A percentile compares a stretch with the other conserved stretches of the same genome.
Conservation (phyloP, 2,113 vertebrate genomes). For the Ailurus styani region DNA sequence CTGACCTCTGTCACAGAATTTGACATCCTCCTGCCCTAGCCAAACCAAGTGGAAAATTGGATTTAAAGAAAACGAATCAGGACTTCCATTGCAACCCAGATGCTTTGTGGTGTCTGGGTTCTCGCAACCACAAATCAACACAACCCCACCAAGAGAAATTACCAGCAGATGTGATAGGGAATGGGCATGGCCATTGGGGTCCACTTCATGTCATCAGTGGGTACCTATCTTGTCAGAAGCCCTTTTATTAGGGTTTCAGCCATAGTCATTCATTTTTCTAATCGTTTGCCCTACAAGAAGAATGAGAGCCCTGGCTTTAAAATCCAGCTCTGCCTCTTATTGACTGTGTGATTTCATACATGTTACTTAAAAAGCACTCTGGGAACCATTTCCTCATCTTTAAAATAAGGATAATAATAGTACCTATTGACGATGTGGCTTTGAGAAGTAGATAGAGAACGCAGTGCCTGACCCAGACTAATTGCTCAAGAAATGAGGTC, state of each 20-base stretch:
- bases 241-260: neutral
- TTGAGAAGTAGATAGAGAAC: neutral
- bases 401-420: neutral
- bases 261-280: neutral
- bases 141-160: neutral
- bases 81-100: slow-evolving; percentile 50
- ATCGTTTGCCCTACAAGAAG: neutral
- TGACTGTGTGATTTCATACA: neutral
- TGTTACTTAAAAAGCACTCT: neutral
- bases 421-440: neutral
- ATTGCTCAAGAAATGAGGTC: neutral
- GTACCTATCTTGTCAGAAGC: neutral
- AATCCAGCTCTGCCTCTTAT: neutral
- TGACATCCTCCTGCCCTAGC: slow-evolving; percentile 44
- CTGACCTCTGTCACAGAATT: slow-evolving; percentile 62
- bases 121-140: slow-evolving; percentile 16
- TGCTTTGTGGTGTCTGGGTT: slow-evolving; percentile 6
- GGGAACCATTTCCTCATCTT: neutral
- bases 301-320: neutral
- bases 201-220: neutral
- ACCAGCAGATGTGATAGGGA: neutral
- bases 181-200: neutral
- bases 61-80: slow-evolving; percentile 62
- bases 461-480: neutral
- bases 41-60: slow-evolving; percentile 75